Percentiles rank a stretch among this genome's conserved stretches.
These are phyloP conservation scores for Caenorhabditis angaria DNA, from an alignment of 2,888 invertebrate genomes.

Conservation along the genomic window DNA sequence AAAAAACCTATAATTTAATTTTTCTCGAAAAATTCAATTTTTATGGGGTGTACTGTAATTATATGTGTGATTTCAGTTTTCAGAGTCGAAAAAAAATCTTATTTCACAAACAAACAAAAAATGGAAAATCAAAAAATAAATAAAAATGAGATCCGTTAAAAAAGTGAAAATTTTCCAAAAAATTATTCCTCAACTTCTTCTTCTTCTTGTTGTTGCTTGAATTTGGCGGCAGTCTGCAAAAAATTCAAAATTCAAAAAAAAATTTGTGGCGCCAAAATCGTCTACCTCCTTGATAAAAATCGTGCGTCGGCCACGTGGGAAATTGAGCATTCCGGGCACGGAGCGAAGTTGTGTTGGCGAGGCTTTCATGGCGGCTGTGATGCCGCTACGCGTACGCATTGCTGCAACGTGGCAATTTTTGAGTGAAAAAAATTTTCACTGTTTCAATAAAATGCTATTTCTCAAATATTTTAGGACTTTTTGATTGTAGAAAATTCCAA, in stretches of 20 bases:
- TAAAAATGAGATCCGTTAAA: neutral
- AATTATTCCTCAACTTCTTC: neutral
- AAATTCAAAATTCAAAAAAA: neutral
- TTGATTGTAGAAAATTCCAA: too few relatives aligned
- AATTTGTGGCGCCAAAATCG: neutral
- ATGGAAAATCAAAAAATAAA: neutral
- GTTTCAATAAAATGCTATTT: too few relatives aligned
- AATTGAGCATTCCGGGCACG: constrained; percentile 53
- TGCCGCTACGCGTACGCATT: constrained; percentile 15
- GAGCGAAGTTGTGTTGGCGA: constrained; percentile 31
- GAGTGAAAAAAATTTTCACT: too few relatives aligned
- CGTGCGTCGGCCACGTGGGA: constrained; percentile 51
- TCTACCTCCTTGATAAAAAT: constrained; percentile 50
- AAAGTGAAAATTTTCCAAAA: neutral
- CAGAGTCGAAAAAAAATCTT: too few relatives aligned
- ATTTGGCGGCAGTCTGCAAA: constrained; percentile 3
- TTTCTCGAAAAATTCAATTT: too few relatives aligned
- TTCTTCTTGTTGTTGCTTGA: neutral
- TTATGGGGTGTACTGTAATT: too few relatives aligned
- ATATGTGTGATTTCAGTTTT: too few relatives aligned
- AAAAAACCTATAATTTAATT: too few relatives aligned
- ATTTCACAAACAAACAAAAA: too few relatives aligned
- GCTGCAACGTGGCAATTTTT: too few relatives aligned
- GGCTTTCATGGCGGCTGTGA: constrained; percentile 35
- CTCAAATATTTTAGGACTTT: too few relatives aligned